A percentile compares a stretch with the other conserved stretches of the same genome.
These are phyloP conservation scores for Mantis religiosa DNA, from an alignment of 2,888 invertebrate genomes.

Conservation along the genomic window DNA sequence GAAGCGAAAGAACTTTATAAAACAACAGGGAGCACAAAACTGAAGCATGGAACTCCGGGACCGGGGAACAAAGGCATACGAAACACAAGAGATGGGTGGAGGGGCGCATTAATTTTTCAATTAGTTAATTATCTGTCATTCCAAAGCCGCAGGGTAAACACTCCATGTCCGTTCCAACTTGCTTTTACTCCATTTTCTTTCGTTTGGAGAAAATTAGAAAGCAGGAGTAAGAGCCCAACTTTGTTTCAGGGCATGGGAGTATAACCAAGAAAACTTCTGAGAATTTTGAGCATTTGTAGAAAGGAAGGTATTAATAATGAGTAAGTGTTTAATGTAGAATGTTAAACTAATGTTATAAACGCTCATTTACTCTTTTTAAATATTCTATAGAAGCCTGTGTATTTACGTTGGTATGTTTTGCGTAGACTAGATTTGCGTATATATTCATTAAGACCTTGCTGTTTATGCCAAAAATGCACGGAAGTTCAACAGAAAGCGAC, in stretches of 20 bases:
- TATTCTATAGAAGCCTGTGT: too few relatives aligned
- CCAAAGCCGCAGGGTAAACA: neutral
- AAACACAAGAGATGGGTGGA: neutral
- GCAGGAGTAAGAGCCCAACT: neutral
- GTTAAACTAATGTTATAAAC: too few relatives aligned
- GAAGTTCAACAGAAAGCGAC: too few relatives aligned
- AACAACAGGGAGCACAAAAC: neutral
- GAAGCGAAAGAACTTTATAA: neutral
- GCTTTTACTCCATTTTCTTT: neutral
- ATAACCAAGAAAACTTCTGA: neutral
- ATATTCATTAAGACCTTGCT: too few relatives aligned
- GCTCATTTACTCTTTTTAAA: too few relatives aligned
- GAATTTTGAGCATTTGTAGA: neutral
- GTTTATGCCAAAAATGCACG: too few relatives aligned
- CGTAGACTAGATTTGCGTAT: too few relatives aligned
- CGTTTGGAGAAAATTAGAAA: neutral
- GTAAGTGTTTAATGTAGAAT: too few relatives aligned
- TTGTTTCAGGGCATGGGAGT: neutral
- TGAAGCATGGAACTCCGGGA: too few relatives aligned
- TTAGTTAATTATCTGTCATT: neutral
- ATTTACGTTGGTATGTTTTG: too few relatives aligned
- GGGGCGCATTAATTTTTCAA: neutral
- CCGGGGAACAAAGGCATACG: neutral
- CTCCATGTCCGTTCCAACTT: neutral
- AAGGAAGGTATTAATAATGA: too few relatives aligned